Percentiles rank a stretch among this genome's conserved stretches.
These are phyloP conservation scores for Cottoperca gobio DNA, from an alignment of 2,797 vertebrate genomes.

Conservation along the genomic window DNA sequence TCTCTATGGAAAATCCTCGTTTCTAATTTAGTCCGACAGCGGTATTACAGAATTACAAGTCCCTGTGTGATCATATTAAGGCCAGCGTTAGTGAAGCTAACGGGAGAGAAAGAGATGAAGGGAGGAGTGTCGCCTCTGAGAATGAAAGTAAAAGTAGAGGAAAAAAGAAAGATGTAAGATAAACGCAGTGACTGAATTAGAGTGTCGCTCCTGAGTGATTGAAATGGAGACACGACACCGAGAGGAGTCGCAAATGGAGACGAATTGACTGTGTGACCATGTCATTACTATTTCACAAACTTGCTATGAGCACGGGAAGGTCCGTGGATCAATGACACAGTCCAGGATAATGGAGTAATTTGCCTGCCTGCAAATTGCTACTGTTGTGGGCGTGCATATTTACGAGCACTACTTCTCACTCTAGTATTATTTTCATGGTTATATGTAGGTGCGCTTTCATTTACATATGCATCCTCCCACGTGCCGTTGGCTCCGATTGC, in stretches of 20 bases:
- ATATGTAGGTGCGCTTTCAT: conserved; percentile 21
- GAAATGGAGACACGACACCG: conserved; percentile 47
- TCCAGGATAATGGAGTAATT: conserved; percentile 67
- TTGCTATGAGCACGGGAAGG: conserved; percentile 43
- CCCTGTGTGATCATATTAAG: conserved; percentile 7
- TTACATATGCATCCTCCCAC: conserved; percentile 33
- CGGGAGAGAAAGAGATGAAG: background rate
- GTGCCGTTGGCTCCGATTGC: conserved; percentile 1
- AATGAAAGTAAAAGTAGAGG: background rate
- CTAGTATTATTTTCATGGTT: conserved; percentile 43
- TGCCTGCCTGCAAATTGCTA: conserved; percentile 60
- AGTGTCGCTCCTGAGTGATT: conserved; percentile 44
- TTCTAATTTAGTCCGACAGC: conserved; percentile 15
- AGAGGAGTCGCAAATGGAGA: conserved; percentile 58
- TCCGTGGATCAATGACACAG: conserved; percentile 66
- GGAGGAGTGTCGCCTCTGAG: background rate
- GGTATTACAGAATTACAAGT: background rate
- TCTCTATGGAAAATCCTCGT: conserved; percentile 18
- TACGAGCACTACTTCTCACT: conserved; percentile 40
- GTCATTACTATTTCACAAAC: conserved; percentile 75
- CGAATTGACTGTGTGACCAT: conserved; percentile 44
- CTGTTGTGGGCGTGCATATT: conserved; percentile 61
- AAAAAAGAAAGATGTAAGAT: background rate
- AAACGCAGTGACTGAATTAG: conserved; percentile 15
- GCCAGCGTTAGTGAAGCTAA: background rate